A percentile compares a stretch with the other conserved stretches of the same genome.
phyloP scores from a whole-genome alignment of 2,797 vertebrate species.

The Enteromius paludinosus region DNA sequence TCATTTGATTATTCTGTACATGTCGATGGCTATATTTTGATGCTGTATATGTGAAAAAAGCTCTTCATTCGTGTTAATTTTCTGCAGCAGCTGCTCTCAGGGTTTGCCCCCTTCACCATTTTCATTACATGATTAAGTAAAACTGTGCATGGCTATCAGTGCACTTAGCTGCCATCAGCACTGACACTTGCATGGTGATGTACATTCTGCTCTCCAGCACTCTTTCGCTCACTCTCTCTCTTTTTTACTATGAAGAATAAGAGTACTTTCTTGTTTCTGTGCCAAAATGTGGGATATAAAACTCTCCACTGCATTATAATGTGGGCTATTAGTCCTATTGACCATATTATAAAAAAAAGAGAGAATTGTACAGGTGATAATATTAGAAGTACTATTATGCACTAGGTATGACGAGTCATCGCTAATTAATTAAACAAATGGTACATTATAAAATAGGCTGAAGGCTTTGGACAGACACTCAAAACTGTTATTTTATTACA shows the following conservation, averaged over 20 bases:
- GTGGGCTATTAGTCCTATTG: neutral
- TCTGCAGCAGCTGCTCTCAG: neutral
- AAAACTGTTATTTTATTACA: neutral
- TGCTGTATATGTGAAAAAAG: slow-evolving; percentile 24
- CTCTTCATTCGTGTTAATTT: slow-evolving; percentile 47
- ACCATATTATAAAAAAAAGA: neutral
- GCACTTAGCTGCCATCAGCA: slow-evolving; percentile 55
- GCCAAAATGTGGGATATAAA: slow-evolving; percentile 37
- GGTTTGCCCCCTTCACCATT: slow-evolving; percentile 31
- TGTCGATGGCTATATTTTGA: slow-evolving; percentile 21
- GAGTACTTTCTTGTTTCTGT: slow-evolving; percentile 27
- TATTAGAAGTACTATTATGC: neutral
- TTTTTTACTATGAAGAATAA: slow-evolving; percentile 36
- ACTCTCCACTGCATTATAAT: slow-evolving; percentile 28
- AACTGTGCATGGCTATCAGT: slow-evolving; percentile 44
- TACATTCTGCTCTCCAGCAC: slow-evolving; percentile 21
- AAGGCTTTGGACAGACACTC: neutral
- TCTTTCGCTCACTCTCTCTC: slow-evolving; percentile 7
- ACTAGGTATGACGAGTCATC: neutral
- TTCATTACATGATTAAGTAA: slow-evolving; percentile 55
- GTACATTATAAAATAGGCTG: slow-evolving; percentile 7
- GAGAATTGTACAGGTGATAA: neutral
- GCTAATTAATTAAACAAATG: neutral
- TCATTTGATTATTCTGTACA: slow-evolving; percentile 4
- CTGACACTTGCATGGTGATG: slow-evolving; percentile 45